Base-by-base conservation (phyloP, 1,140 invertebrate genomes). In the Drosophila pruinosa region DNA sequence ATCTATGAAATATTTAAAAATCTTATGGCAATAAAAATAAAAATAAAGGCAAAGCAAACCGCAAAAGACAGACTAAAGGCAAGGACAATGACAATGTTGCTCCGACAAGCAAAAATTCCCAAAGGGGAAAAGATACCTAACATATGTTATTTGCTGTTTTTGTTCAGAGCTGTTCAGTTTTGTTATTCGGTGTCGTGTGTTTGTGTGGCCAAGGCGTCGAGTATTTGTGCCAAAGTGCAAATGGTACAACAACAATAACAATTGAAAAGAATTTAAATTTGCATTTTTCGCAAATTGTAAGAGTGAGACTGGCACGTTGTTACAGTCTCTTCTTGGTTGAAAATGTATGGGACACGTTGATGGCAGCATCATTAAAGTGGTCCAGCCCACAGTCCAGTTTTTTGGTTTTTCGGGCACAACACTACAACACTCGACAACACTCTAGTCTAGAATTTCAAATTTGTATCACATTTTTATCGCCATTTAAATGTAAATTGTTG, bases 251-350 rank as follows among this genome's bases (percentile, higher is more conserved):
- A 85, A 88, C 83, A 86, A 89, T 86, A 86, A 86, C 82, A 86
- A 89, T 86, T 86, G 83, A 80, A 88, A 89, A 88, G 82, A 86
- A 89, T 86, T 86, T 86, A 86, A 86, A 86, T 86, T 86, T 86
- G 75, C 82, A 86, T 86, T 86, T 86, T 82, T 75, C 82, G 74
- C 81, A 75, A 78, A 88, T 71, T 48, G 61, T 72, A 61, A 70
- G 74, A 54, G 52, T 15, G 47, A 38, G 45, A 22, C 28, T 10
- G 36, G 22, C 24, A 36, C 28, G 1, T 28, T 45, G 14, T 19
- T 12, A 45, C 56, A 10, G 28, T 52, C 21, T 24, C n/a, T 15
- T 21, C 39, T 24, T 28, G 28, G 2, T 2, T 17, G 7, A 14
- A 45, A 21, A 59, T 47, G 43, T 59, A 59, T 26, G 34, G 26